Percentiles rank a stretch among this genome's conserved stretches.
phyloP scores from a whole-genome alignment of 2,888 invertebrate genomes.

The Lasioglossum morio region DNA sequence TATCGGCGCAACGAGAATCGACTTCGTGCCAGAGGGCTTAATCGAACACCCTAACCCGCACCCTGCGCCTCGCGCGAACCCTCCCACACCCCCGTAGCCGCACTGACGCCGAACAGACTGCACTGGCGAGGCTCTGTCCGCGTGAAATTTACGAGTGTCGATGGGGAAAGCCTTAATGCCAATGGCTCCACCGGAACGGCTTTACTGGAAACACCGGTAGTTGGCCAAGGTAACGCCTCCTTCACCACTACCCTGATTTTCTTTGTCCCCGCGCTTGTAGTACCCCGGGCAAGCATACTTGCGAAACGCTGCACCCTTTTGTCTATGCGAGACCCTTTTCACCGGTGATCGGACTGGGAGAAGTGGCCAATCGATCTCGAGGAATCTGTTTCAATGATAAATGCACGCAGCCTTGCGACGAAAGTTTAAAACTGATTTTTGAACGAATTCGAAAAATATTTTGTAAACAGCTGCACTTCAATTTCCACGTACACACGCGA shows the following conservation, averaged over 20 bases:
- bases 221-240: slow-evolving; percentile 28
- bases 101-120: slow-evolving; percentile 33
- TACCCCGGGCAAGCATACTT: neutral
- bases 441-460: neutral
- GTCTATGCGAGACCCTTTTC: neutral
- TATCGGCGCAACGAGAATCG: slow-evolving; percentile 38
- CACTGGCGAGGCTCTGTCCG: slow-evolving; percentile 13
- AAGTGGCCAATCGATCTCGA: neutral
- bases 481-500: neutral
- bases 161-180: slow-evolving; percentile 26
- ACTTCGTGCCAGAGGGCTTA: slow-evolving; percentile 35
- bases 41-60: slow-evolving; percentile 31
- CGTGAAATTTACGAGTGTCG: slow-evolving; percentile 45
- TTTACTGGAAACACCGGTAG: slow-evolving; percentile 19
- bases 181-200: slow-evolving; percentile 5
- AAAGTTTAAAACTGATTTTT: neutral
- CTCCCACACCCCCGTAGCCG: neutral
- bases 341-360: neutral
- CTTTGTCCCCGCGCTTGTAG: neutral
- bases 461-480: neutral
- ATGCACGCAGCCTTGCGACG: neutral
- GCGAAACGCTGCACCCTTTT: neutral
- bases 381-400: neutral
- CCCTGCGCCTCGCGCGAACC: neutral
- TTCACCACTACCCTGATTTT: neutral